phyloP scores from a whole-genome alignment of 2,888 invertebrate genomes.

The Tenthredo scrophulariae region DNA sequence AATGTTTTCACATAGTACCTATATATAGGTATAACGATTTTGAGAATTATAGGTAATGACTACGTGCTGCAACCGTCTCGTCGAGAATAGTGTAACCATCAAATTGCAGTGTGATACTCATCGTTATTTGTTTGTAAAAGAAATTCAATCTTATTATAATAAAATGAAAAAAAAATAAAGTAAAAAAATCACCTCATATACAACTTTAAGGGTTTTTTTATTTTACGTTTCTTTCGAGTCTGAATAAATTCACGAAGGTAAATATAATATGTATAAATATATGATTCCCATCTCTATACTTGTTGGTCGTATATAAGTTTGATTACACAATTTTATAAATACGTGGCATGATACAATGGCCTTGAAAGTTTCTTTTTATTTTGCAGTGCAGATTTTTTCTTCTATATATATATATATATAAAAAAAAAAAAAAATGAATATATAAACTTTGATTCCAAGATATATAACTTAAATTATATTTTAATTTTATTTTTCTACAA shows the following conservation, averaged over 20 bases:
- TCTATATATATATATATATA: too few relatives aligned
- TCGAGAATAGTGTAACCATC: neutral
- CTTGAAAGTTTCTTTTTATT: neutral
- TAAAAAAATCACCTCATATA: neutral
- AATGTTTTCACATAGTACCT: neutral
- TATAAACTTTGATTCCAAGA: neutral
- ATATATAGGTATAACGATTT: neutral
- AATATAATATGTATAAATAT: too few relatives aligned
- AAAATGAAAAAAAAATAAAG: neutral
- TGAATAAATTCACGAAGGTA: neutral
- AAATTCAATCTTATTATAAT: neutral
- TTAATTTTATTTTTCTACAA: neutral
- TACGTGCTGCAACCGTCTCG: neutral
- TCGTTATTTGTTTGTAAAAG: neutral
- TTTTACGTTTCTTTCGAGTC: neutral
- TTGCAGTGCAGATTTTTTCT: neutral
- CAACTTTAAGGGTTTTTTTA: neutral
- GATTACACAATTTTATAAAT: neutral
- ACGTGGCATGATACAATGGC: neutral
- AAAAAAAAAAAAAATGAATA: neutral
- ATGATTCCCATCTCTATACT: neutral
- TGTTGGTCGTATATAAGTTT: neutral
- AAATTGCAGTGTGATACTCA: neutral
- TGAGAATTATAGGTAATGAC: neutral
- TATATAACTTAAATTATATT: neutral